Base-by-base conservation (phyloP, 2,888 invertebrate species). In the Caenorhabditis zanzibari region DNA sequence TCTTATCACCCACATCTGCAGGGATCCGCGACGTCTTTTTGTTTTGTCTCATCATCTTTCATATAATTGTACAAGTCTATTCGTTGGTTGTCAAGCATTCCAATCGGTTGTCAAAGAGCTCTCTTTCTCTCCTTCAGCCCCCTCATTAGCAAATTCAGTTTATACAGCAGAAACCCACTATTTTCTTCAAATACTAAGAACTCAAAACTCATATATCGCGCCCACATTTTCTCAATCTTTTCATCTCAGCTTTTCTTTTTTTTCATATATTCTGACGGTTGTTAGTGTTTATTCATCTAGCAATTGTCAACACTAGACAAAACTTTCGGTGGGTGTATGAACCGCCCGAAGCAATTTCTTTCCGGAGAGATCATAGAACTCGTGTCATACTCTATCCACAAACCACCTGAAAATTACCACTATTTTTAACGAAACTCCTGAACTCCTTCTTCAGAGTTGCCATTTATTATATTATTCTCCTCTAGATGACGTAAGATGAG, bases 241-340 rank as follows among this genome's bases (percentile, higher is more conserved):
- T 16, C 28, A 44, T 16, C 26, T 59, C 59, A 19, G 9, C 10
- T 44, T 28, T 44, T 54, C 26, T 9, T 7, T 49, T 61, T 61
- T 41, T 9, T 41, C 14, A 63, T n/a, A 19, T 47, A 47, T 19
- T 19, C 5, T 26, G 26, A 41, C 24, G 41, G 24, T 41, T 24
- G 61, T 41, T 22, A 44, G 63, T 41, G n/a, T 26, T 63, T 63
- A 44, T 63, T 44, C 63, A 63, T 63, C 22, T 54, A 54, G 54
- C 54, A 54, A 26, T 54, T 26, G 54, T 54, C 24, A 61, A 22
- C 54, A 61, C 26, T 47, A 44, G 26, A 47, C n/a, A 28, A 26
- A 26, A 44, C 41, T 16, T 63, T 44, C 24, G 12, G 26, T 1
- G 63, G 41, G 61, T 41, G 41, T 44, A 47, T 63, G 28, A 63